These are phyloP conservation scores for Sarcophaga carnaria DNA, from an alignment of 2,888 invertebrate species.

Conservation along the genomic window DNA sequence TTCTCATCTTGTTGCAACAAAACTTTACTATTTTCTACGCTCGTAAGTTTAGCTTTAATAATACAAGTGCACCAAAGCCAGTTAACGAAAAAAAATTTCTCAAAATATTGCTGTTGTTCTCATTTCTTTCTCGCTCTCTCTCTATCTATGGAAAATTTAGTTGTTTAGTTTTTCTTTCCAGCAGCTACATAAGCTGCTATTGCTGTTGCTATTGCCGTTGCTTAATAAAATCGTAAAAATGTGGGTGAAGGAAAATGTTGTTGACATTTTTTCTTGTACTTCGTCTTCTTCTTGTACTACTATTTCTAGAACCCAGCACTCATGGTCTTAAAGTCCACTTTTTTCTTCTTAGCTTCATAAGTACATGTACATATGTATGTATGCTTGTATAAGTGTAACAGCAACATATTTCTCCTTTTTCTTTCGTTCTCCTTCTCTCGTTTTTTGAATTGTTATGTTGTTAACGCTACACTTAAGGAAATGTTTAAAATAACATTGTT, in stretches of 20 bases:
- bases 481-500: constrained; percentile 63
- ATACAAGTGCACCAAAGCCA: not conserved
- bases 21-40: not conserved
- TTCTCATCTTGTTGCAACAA: constrained; percentile 21
- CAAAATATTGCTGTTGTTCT: constrained; percentile 34
- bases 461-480: constrained; percentile 66
- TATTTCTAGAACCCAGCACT: not conserved
- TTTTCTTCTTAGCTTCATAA: constrained; percentile 15
- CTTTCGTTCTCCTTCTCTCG: not conserved
- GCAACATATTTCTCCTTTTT: constrained; percentile 50
- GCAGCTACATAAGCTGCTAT: not conserved
- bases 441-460: constrained; percentile 54
- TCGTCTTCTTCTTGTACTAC: not conserved
- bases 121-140: constrained; percentile 8
- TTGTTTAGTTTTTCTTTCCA: constrained; percentile 29
- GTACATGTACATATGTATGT: not conserved
- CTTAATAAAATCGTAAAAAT: constrained; percentile 43
- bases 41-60: constrained; percentile 49
- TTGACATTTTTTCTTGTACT: constrained; percentile 61
- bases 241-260: constrained; percentile 68
- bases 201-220: not conserved
- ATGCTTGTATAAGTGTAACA: constrained; percentile 32
- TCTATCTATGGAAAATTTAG: constrained; percentile 14
- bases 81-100: not conserved
- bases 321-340: constrained; percentile 55